These are phyloP conservation scores for Idris sp. DNA, from an alignment of 1,140 invertebrate species.

Conservation along the genomic window DNA sequence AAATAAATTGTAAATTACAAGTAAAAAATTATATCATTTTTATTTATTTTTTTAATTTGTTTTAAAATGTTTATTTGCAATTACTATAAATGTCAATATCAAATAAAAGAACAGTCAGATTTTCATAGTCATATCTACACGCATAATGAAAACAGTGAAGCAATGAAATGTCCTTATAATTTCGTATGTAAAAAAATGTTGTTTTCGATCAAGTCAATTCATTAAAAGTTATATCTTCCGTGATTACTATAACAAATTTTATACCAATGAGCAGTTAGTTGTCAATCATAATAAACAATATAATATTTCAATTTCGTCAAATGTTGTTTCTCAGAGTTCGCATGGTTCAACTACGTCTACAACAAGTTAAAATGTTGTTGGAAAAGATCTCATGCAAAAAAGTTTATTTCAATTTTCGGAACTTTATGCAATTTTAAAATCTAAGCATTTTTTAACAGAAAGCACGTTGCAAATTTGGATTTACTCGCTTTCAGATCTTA, in stretches of 20 bases:
- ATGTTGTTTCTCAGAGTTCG: background rate
- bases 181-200: constrained; percentile 2
- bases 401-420: constrained; percentile 25
- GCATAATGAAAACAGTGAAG: constrained; percentile 30
- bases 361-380: too few species aligned
- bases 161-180: constrained; percentile 27
- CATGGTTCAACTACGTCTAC: too few species aligned
- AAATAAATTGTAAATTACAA: too few species aligned
- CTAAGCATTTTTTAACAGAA: constrained; percentile 34
- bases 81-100: constrained; percentile 16
- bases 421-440: constrained; percentile 39
- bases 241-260: background rate
- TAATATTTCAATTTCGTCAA: background rate
- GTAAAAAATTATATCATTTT: too few species aligned
- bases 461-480: constrained; percentile 24
- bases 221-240: constrained; percentile 28
- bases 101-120: constrained; percentile 12
- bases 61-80: constrained; percentile 23
- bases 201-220: constrained; percentile 17
- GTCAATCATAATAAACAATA: background rate
- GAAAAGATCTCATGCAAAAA: constrained; percentile 15
- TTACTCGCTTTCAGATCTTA: constrained; percentile 10
- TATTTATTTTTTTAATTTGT: too few species aligned
- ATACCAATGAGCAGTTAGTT: constrained; percentile 2
- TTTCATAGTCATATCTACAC: constrained; percentile 41